Base-by-base conservation (phyloP, 2,888 invertebrate species). In the Diarsia brunnea region DNA sequence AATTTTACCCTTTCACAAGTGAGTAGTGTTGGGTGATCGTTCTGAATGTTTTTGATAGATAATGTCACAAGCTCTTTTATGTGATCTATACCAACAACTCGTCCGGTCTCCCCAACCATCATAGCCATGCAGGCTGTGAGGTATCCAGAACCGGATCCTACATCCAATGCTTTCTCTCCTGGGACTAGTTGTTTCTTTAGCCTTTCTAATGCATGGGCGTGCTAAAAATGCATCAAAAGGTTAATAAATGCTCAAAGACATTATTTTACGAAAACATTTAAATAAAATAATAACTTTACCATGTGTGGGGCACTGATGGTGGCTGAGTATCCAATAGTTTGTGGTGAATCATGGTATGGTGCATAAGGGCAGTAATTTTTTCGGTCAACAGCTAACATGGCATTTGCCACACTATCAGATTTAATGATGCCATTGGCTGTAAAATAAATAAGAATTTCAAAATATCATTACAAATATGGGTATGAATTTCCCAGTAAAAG, bases 231-330 rank as follows among this genome's bases (percentile, higher is more conserved):
- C 8, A 51, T 14, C 2, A 58, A 75, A 43, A 79, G 10, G 10
- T 51, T 77, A 67, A 24, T 65, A 24, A 65, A 53, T 5, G 4
- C 1, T 11, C 19, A 53, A 78, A 38, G 2, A 19, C 2, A 49
- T 60, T 60, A 8, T 65, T 47, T 14, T 8, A 53, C 1, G 14
- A 45, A 69, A 51, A 27, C 2, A 79, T 53, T 53, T 11, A 0
- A 43, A 10, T 61, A 27, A 19, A 66, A 58, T 21, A 63, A 45
- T 3, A 70, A 3, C 24, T 51, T 92, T 95, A 98, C 98, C 99
- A 99, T 99, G 93, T 99, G 99, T 19, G 99, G 99, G 53, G 99
- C 99, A 95, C 98, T 98, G 81, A 99, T 99, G 0, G 99, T 99
- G 10, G 99, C 99, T 45, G 98, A 98, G 93, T 97, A 99, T 66